These are phyloP conservation scores for Rhingia rostrata DNA, from an alignment of 2,888 invertebrate genomes.

Conservation along the genomic window DNA sequence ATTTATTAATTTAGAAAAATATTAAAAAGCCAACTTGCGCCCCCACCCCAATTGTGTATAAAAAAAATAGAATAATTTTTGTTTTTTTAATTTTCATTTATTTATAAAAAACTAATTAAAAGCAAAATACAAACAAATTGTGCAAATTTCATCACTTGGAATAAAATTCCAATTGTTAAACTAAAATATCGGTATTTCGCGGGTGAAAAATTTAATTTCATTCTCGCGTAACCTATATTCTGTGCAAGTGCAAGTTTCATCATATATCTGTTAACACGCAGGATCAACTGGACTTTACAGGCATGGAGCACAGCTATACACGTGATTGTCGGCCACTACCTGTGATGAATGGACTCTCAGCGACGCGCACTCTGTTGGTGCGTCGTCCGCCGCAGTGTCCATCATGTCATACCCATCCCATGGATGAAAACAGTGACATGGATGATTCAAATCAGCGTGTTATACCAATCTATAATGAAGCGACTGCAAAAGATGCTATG, in stretches of 20 bases:
- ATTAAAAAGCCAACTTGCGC: neutral
- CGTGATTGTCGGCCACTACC: slow-evolving; percentile 83
- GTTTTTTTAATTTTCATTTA: neutral
- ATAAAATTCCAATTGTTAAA: slow-evolving; percentile 5
- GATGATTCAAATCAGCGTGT: slow-evolving; percentile 82
- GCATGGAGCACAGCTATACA: slow-evolving; percentile 89
- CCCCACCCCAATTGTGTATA: slow-evolving; percentile 1
- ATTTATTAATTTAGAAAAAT: slow-evolving; percentile 54
- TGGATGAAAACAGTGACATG: slow-evolving; percentile 83
- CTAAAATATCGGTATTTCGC: neutral
- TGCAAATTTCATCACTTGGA: slow-evolving; percentile 11
- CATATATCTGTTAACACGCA: slow-evolving; percentile 26
- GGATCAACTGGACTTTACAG: slow-evolving; percentile 46
- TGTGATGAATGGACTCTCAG: slow-evolving; percentile 79
- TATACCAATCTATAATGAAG: slow-evolving; percentile 85
- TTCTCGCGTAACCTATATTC: slow-evolving; percentile 29
- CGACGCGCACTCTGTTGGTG: slow-evolving; percentile 80
- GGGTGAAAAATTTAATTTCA: slow-evolving; percentile 8
- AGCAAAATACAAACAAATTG: neutral
- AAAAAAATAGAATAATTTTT: slow-evolving; percentile 5
- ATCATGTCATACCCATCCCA: slow-evolving; percentile 81
- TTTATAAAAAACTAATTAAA: neutral
- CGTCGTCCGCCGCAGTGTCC: slow-evolving; percentile 82
- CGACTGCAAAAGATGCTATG: slow-evolving; percentile 86
- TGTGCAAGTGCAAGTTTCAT: neutral